These are phyloP conservation scores for Sesamia inferens DNA, from an alignment of 2,888 invertebrate species.

Conservation along the genomic window DNA sequence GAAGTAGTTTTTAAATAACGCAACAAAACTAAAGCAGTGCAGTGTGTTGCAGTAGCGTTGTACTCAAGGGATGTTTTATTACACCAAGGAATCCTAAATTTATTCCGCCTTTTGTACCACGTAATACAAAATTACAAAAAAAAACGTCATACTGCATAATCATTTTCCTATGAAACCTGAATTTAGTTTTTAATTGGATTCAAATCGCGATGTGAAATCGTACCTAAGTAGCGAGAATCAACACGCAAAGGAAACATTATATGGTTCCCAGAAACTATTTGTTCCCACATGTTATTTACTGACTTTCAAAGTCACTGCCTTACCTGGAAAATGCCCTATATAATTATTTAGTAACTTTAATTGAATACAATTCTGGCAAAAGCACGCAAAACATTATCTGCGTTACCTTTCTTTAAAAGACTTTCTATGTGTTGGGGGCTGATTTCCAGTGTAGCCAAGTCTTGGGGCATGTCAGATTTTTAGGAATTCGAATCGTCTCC, in stretches of 20 bases:
- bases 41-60: background rate
- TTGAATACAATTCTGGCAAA: background rate
- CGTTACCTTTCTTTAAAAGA: background rate
- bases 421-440: background rate
- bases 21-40: background rate
- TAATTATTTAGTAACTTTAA: background rate
- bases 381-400: background rate
- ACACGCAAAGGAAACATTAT: conserved; percentile 63
- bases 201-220: conserved; percentile 52
- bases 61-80: background rate
- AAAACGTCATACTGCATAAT: conserved; percentile 58
- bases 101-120: conserved; percentile 29
- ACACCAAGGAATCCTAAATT: background rate
- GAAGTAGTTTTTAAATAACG: background rate
- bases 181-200: conserved; percentile 45
- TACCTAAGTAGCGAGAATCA: conserved; percentile 36
- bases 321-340: background rate
- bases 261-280: conserved; percentile 49
- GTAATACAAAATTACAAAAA: conserved; percentile 53
- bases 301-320: conserved; percentile 8
- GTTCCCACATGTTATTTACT: background rate
- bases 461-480: no score
- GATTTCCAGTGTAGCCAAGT: background rate
- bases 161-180: conserved; percentile 55
- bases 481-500: no score